These are phyloP conservation scores for Lacanobia wlatinum DNA, from an alignment of 2,888 invertebrate genomes.

Conservation along the genomic window DNA sequence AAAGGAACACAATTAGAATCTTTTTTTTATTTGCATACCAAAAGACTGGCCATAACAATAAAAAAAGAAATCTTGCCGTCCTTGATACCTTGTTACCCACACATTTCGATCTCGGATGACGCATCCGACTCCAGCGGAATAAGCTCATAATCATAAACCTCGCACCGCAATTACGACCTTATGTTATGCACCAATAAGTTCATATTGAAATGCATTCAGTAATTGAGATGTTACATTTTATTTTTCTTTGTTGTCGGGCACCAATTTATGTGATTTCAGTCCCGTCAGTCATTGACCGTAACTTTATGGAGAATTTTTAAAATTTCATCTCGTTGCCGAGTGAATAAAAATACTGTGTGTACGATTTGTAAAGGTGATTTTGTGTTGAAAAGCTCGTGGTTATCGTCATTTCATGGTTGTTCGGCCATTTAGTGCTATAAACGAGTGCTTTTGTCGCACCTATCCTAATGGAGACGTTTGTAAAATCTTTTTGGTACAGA, in stretches of 20 bases:
- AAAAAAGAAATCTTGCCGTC: slow-evolving; percentile 79
- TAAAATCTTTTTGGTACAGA: neutral
- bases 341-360: slow-evolving; percentile 54
- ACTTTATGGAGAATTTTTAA: slow-evolving; percentile 69
- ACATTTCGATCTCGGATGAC: slow-evolving; percentile 82
- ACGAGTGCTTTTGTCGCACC: neutral
- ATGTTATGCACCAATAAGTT: slow-evolving; percentile 48
- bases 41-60: slow-evolving; percentile 75
- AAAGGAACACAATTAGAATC: slow-evolving; percentile 70
- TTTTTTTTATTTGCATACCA: slow-evolving; percentile 82
- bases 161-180: slow-evolving; percentile 59
- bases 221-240: slow-evolving; percentile 76
- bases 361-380: slow-evolving; percentile 26
- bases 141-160: slow-evolving; percentile 54
- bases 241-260: slow-evolving; percentile 70
- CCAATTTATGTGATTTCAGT: slow-evolving; percentile 76
- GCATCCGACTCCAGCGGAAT: slow-evolving; percentile 71
- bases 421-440: neutral
- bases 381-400: slow-evolving; percentile 20
- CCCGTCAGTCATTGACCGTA: slow-evolving; percentile 74
- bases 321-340: slow-evolving; percentile 68
- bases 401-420: slow-evolving; percentile 7
- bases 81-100: slow-evolving; percentile 85
- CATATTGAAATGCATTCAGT: slow-evolving; percentile 57
- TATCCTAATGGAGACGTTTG: neutral